These are phyloP conservation scores for Pseudochirops cupreus DNA, from an alignment of 2,797 vertebrate species.

Conservation along the genomic window DNA sequence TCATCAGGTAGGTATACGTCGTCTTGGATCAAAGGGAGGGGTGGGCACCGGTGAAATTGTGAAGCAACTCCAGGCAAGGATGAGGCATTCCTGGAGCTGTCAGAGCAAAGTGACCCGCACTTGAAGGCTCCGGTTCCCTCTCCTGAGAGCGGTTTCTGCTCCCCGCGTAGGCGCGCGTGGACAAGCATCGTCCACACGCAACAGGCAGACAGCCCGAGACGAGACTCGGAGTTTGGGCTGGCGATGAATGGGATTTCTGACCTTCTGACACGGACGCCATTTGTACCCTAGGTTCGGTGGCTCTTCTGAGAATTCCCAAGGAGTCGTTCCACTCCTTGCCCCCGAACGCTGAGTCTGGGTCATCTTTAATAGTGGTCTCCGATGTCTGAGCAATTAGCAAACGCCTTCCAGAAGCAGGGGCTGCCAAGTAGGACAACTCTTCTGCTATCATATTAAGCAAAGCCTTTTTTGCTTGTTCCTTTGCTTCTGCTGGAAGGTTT, in stretches of 20 bases:
- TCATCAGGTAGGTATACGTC: slow-evolving; percentile 90
- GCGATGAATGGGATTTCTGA: slow-evolving; percentile 4
- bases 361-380: background rate
- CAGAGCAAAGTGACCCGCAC: background rate
- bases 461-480: slow-evolving; percentile 6
- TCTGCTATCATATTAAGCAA: background rate
- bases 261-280: background rate
- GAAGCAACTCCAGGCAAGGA: background rate
- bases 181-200: background rate
- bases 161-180: background rate
- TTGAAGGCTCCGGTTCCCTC: background rate
- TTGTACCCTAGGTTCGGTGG: background rate
- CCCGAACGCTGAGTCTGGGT: background rate
- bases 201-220: background rate
- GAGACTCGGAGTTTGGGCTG: background rate
- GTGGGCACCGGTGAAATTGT: background rate
- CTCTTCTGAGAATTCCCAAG: background rate
- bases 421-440: background rate
- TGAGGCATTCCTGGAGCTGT: background rate
- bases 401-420: background rate
- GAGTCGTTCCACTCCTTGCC: background rate
- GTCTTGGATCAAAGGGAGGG: background rate
- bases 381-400: background rate
- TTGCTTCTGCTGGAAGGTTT: slow-evolving; percentile 16
- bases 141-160: background rate